These are phyloP conservation scores for Apeltes quadracus DNA, from an alignment of 2,113 vertebrate species.

Conservation along the genomic window DNA sequence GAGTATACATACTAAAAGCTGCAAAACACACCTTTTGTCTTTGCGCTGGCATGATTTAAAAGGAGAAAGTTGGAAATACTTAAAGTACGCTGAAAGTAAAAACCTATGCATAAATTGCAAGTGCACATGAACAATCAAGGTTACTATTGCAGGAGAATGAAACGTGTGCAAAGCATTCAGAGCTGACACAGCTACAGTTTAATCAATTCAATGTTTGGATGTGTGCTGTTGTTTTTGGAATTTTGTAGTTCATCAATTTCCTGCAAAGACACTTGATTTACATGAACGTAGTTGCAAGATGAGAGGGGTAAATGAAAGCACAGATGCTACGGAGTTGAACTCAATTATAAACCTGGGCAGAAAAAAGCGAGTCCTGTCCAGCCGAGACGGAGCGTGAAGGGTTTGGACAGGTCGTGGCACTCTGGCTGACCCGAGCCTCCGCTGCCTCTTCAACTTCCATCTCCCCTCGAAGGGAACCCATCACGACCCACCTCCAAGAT, in stretches of 20 bases:
- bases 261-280: not conserved
- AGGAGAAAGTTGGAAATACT: not conserved
- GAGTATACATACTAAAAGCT: not conserved
- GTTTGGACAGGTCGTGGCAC: conserved; percentile 21
- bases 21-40: not conserved
- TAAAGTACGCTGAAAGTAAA: not conserved
- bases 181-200: not conserved
- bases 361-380: conserved; percentile 6
- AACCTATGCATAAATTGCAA: not conserved
- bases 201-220: not conserved
- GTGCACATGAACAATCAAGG: not conserved
- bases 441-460: conserved; percentile 41
- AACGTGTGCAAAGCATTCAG: not conserved
- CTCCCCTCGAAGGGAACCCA: conserved; percentile 27
- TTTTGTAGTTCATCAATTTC: too few relatives aligned
- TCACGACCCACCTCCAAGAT: conserved; percentile 44
- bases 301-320: not conserved
- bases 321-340: not conserved
- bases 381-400: conserved; percentile 2
- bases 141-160: not conserved
- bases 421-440: conserved; percentile 22
- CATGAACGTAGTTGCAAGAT: not conserved
- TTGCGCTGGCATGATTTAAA: not conserved
- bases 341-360: not conserved
- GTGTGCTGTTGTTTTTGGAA: not conserved